A percentile compares a stretch with the other conserved stretches of the same genome.
Evolutionary conservation across 2,113 vertebrate species (phyloP).

Genomic region (Sphyrna mokarran): DNA sequence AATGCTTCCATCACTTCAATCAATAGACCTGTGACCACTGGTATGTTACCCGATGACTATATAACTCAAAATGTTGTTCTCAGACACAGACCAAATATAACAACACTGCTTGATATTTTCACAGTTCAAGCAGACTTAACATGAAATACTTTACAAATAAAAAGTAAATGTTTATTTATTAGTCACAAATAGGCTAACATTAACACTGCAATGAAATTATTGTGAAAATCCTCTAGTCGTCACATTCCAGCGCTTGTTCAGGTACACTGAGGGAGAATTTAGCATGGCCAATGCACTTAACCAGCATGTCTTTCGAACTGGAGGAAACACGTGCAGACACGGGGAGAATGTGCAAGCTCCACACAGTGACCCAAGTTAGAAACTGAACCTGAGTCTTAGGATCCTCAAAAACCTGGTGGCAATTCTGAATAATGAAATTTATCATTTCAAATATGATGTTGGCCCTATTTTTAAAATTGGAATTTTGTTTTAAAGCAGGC

Average conservation of each 20-base stretch:
- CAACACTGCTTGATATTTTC: not conserved
- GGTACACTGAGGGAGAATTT: too few species aligned
- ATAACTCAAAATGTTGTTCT: not conserved
- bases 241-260: too few species aligned
- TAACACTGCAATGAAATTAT: too few species aligned
- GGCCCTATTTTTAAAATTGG: not conserved
- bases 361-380: too few species aligned
- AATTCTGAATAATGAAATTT: not conserved
- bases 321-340: too few species aligned
- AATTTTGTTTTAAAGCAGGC: constrained; percentile 87
- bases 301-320: too few species aligned
- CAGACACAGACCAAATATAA: not conserved
- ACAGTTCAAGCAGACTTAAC: not conserved
- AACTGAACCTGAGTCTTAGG: not conserved
- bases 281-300: too few species aligned
- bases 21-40: not conserved
- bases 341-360: too few species aligned
- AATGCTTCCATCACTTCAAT: not conserved
- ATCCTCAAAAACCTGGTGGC: not conserved
- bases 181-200: too few species aligned
- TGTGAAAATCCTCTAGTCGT: too few species aligned
- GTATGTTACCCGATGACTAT: not conserved
- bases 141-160: not conserved
- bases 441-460: not conserved
- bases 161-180: too few species aligned